Conservation (phyloP, 2,888 invertebrate species). For the Morpho achilles region DNA sequence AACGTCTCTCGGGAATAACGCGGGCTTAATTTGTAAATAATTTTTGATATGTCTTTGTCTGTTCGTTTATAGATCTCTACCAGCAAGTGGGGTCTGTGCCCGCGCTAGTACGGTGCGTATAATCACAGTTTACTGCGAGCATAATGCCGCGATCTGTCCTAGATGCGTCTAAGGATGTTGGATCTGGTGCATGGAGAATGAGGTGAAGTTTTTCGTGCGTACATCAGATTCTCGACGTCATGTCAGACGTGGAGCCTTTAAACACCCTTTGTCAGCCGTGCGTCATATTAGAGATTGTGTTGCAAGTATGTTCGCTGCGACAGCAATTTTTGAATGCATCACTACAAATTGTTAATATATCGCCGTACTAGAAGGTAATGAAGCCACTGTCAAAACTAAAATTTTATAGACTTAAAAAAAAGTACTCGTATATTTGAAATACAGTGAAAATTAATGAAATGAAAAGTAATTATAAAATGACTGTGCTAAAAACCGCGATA, state of each 20-base stretch:
- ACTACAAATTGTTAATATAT: too few relatives aligned
- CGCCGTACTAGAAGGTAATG: too few relatives aligned
- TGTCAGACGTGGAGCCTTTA: slow-evolving; percentile 9
- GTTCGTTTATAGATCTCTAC: slow-evolving; percentile 18
- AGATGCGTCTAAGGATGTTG: slow-evolving; percentile 25
- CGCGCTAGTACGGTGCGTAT: slow-evolving; percentile 47
- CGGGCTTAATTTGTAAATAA: too few relatives aligned
- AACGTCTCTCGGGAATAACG: too few relatives aligned
- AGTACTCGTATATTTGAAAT: too few relatives aligned
- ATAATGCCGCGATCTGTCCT: slow-evolving; percentile 44
- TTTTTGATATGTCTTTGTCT: too few relatives aligned
- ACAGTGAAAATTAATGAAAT: too few relatives aligned
- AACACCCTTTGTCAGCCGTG: slow-evolving; percentile 1
- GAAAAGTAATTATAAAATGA: too few relatives aligned
- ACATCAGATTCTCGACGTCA: slow-evolving; percentile 12
- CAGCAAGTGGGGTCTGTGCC: slow-evolving; percentile 38
- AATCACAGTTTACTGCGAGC: slow-evolving; percentile 56
- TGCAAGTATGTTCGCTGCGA: neutral
- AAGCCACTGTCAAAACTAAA: too few relatives aligned
- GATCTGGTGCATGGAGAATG: slow-evolving; percentile 21
- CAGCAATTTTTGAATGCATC: neutral
- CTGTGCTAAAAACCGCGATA: too few relatives aligned
- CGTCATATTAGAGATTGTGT: too few relatives aligned
- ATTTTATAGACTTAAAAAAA: too few relatives aligned
- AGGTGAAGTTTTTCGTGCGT: slow-evolving; percentile 16